These are phyloP conservation scores for Oxyteleia sp. DNA, from an alignment of 2,888 invertebrate species.

Conservation along the genomic window DNA sequence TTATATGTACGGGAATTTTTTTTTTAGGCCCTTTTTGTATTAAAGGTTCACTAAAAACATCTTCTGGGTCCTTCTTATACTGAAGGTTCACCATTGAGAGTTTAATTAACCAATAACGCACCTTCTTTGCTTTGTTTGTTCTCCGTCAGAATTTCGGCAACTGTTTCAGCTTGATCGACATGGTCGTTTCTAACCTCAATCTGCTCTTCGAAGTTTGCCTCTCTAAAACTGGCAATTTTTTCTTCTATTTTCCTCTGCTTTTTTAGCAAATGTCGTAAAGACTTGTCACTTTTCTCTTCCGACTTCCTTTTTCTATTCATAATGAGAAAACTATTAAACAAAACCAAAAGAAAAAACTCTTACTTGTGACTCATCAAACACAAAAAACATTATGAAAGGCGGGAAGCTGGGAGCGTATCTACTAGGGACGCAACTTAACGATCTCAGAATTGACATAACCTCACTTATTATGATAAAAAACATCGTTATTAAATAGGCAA, in stretches of 20 bases:
- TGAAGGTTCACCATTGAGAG: not conserved
- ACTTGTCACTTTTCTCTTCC: not conserved
- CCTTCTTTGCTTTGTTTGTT: not conserved
- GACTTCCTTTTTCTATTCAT: not conserved
- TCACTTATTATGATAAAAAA: too few relatives aligned
- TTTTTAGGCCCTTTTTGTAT: not conserved
- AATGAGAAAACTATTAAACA: too few relatives aligned
- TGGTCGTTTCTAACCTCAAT: not conserved
- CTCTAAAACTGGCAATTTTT: not conserved
- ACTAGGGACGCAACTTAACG: too few relatives aligned
- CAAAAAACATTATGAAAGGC: conserved; percentile 10
- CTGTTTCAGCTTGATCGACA: not conserved
- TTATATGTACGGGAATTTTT: too few relatives aligned
- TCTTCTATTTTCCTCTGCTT: conserved; percentile 3
- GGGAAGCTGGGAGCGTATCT: too few relatives aligned
- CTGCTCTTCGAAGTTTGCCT: not conserved
- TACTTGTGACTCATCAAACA: not conserved
- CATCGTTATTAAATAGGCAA: too few relatives aligned
- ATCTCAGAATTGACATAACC: too few relatives aligned
- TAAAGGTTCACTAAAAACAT: not conserved
- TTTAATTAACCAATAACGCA: not conserved
- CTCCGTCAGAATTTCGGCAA: conserved; percentile 2
- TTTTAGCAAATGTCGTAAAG: not conserved
- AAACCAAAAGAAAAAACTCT: too few relatives aligned
- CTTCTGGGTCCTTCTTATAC: conserved; percentile 4